phyloP scores from a whole-genome alignment of 2,113 vertebrate species.

The Peucedramus taeniatus region DNA sequence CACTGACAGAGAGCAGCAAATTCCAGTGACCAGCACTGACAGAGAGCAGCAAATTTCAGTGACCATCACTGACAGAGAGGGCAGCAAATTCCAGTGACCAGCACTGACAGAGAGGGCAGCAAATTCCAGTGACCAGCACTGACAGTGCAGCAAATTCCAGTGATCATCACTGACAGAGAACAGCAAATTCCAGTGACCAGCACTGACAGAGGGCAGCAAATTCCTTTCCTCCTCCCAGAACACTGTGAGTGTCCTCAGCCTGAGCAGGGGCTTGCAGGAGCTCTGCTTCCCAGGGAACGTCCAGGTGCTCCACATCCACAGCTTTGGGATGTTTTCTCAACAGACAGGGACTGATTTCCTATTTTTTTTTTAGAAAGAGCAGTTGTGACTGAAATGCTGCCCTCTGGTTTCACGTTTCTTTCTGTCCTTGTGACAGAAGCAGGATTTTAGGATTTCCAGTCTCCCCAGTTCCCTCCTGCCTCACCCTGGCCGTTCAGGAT shows the following conservation, averaged over 20 bases:
- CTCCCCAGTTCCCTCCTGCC: not conserved
- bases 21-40: too few relatives aligned
- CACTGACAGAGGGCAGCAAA: not conserved
- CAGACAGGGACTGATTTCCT: not conserved
- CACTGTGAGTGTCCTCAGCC: fast-evolving
- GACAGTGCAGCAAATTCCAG: not conserved
- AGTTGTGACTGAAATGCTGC: not conserved
- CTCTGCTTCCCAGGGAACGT: not conserved
- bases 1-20: too few relatives aligned
- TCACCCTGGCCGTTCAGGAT: not conserved
- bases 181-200: not conserved
- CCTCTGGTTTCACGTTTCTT: not conserved
- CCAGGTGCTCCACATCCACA: fast-evolving
- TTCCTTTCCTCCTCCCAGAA: too few relatives aligned
- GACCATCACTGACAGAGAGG: too few relatives aligned
- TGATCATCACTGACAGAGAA: too few relatives aligned
- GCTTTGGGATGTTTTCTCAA: not conserved
- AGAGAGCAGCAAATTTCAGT: not conserved
- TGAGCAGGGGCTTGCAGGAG: not conserved
- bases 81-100: not conserved
- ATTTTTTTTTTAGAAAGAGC: too few relatives aligned
- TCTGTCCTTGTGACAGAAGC: not conserved
- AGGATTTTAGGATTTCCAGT: not conserved
- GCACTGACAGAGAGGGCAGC: not conserved
- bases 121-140: too few relatives aligned